phyloP scores from a whole-genome alignment of 2,797 vertebrate species.

The Oreortyx pictus region DNA sequence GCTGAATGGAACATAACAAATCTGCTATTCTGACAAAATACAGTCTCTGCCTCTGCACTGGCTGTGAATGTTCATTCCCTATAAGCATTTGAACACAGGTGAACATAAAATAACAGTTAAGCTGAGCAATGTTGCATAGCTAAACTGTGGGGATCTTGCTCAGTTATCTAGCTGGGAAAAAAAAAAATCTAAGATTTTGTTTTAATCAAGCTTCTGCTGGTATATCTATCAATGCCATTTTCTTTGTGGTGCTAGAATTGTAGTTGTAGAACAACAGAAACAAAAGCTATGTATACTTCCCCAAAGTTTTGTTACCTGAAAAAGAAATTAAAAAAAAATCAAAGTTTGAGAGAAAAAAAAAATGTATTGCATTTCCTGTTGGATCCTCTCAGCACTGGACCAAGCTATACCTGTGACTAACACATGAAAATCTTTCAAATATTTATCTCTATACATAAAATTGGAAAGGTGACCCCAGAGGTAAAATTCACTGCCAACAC shows the following conservation, averaged over 20 bases:
- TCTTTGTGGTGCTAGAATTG: conserved; percentile 4
- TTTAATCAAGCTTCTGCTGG: conserved; percentile 63
- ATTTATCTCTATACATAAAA: neutral
- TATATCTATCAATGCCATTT: neutral
- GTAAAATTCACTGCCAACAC: neutral
- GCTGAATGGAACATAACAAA: conserved; percentile 69
- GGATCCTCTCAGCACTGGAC: neutral
- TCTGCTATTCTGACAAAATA: conserved; percentile 69
- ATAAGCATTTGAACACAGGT: conserved; percentile 18
- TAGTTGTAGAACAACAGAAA: neutral
- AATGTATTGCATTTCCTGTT: neutral
- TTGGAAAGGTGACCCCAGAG: neutral
- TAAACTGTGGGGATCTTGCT: conserved; percentile 55
- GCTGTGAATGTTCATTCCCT: conserved; percentile 33
- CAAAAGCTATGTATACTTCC: neutral
- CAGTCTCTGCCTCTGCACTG: neutral
- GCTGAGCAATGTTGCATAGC: conserved; percentile 65
- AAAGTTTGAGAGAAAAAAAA: neutral
- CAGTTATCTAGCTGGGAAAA: conserved; percentile 35
- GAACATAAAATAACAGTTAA: conserved; percentile 67
- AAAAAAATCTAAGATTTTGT: conserved; percentile 43
- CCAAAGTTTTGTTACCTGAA: neutral
- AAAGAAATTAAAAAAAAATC: neutral
- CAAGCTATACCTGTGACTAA: neutral
- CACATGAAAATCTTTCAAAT: neutral